A percentile compares a stretch with the other conserved stretches of the same genome.
phyloP scores from a whole-genome alignment of 2,113 vertebrate species.

The Danionella cerebrum region DNA sequence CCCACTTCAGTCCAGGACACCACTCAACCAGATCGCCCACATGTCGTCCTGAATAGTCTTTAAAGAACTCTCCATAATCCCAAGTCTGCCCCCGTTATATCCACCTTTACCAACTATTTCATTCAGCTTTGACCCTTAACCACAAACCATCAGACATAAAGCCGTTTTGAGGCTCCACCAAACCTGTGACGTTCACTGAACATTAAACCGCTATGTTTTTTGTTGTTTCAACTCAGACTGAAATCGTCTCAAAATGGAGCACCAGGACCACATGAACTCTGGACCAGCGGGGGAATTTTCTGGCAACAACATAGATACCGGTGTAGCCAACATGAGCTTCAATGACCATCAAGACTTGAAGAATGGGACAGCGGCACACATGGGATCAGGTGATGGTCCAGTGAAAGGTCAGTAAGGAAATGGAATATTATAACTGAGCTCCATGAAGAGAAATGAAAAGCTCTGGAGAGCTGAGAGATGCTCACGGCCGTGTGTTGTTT shows the following conservation, averaged over 20 bases:
- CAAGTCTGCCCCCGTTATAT: not conserved
- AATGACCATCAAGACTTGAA: conserved; percentile 35
- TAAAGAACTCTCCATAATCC: not conserved
- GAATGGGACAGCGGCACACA: conserved; percentile 34
- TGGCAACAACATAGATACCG: conserved; percentile 46
- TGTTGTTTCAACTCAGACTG: conserved; percentile 21
- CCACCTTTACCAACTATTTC: not conserved
- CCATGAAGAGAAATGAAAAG: not conserved
- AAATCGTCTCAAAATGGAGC: conserved; percentile 35
- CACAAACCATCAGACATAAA: not conserved
- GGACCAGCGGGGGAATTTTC: conserved; percentile 33
- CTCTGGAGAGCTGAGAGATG: not conserved
- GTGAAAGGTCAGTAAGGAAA: conserved; percentile 38
- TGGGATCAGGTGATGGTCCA: conserved; percentile 14
- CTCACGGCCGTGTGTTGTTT: not conserved
- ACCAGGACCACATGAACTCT: conserved; percentile 40
- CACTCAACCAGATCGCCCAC: not conserved
- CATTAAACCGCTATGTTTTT: not conserved
- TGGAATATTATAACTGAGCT: not conserved
- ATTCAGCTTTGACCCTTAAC: not conserved
- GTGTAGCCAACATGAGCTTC: conserved; percentile 27
- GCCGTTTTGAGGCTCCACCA: conserved; percentile 7
- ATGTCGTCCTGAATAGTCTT: not conserved
- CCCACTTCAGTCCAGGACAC: not conserved
- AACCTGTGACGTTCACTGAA: not conserved